A percentile compares a stretch with the other conserved stretches of the same genome.
These are phyloP conservation scores for Cepaea nemoralis DNA, from an alignment of 1,140 invertebrate species.

Conservation along the genomic window DNA sequence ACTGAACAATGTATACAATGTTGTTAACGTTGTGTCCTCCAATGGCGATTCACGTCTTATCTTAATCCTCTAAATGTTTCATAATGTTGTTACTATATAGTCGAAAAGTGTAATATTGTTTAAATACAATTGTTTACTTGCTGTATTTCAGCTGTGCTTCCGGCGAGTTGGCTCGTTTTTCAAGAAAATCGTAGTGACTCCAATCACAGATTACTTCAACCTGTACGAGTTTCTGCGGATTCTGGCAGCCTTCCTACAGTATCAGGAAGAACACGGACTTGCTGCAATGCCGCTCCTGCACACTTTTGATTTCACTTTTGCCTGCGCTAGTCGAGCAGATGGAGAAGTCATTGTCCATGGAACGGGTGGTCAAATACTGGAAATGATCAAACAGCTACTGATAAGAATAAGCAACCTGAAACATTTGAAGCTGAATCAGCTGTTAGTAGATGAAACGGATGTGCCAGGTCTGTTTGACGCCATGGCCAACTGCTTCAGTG, in stretches of 20 bases:
- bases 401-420: conserved; percentile 78
- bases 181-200: conserved; percentile 79
- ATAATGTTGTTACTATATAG: no score
- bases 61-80: no score
- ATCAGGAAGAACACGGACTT: conserved; percentile 61
- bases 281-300: conserved; percentile 64
- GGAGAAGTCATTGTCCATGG: conserved; percentile 76
- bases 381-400: conserved; percentile 75
- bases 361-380: conserved; percentile 78
- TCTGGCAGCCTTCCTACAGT: conserved; percentile 71
- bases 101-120: no score
- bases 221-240: conserved; percentile 80
- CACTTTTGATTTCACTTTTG: conserved; percentile 81
- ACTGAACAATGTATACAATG: no score
- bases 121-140: not conserved
- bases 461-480: conserved; percentile 79
- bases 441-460: conserved; percentile 79
- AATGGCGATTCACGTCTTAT: no score
- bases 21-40: no score
- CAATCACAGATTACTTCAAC: conserved; percentile 86
- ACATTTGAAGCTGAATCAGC: conserved; percentile 81
- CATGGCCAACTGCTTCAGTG: conserved; percentile 76
- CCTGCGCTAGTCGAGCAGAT: conserved; percentile 77
- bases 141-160: conserved; percentile 75
- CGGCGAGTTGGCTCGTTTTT: conserved; percentile 80